A percentile compares a stretch with the other conserved stretches of the same genome.
Conservation (phyloP, 2,797 vertebrate species). For the Odontamblyopus lacepedii region DNA sequence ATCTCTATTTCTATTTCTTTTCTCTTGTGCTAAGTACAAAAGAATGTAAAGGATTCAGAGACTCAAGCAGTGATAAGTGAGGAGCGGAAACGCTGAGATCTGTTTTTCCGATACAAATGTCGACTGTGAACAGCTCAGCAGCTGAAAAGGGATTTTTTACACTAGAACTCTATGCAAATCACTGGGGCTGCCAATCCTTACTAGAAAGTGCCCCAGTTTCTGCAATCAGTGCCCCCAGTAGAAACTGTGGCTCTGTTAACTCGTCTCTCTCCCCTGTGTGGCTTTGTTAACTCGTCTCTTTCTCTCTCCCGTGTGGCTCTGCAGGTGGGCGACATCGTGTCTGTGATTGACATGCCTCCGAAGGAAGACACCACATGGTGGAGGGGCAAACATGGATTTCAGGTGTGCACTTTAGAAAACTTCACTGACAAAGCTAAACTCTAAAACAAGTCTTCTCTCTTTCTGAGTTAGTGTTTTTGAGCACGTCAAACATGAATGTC, state of each 20-base stretch:
- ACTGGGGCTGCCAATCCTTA: neutral
- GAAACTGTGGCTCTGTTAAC: neutral
- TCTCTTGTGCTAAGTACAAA: neutral
- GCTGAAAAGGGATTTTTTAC: neutral
- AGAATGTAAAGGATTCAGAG: neutral
- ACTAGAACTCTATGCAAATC: constrained; percentile 3
- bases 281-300: constrained; percentile 2
- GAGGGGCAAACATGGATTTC: constrained; percentile 98
- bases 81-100: neutral
- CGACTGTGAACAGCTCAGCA: neutral
- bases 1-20: neutral
- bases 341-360: constrained; percentile 98
- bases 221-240: neutral
- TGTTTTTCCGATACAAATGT: constrained; percentile 12
- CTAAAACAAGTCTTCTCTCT: neutral
- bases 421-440: neutral
- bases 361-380: constrained; percentile 99
- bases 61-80: neutral
- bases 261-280: neutral
- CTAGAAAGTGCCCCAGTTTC: neutral
- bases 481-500: constrained; percentile 29
- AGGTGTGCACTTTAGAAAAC: constrained; percentile 77
- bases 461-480: constrained; percentile 24
- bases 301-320: constrained; percentile 13
- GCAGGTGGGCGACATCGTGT: constrained; percentile 98